Evolutionary conservation across 2,113 vertebrate genomes (phyloP).

Genomic region (Benitochromis conjunctus): DNA sequence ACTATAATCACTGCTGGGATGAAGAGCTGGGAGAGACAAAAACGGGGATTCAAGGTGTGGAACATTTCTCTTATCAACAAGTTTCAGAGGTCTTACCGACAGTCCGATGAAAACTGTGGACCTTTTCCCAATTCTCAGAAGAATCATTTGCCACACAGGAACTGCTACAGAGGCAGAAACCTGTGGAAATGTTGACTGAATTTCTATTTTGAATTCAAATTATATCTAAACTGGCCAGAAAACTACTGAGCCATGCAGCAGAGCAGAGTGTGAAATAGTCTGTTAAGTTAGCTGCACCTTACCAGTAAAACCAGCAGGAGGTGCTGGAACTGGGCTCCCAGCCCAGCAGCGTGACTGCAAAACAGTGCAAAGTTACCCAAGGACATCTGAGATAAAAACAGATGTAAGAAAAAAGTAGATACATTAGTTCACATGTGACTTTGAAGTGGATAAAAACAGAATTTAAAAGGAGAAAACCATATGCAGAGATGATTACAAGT

Average conservation of each 20-base stretch:
- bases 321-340: conserved; percentile 69
- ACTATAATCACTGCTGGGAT: conserved; percentile 67
- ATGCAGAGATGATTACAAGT: not conserved
- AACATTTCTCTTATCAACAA: not conserved
- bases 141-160: conserved; percentile 73
- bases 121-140: conserved; percentile 75
- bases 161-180: conserved; percentile 65
- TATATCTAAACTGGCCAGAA: not conserved
- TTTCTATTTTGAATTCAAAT: not conserved
- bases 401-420: not conserved
- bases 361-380: conserved; percentile 76
- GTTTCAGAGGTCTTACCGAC: conserved; percentile 57
- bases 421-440: not conserved
- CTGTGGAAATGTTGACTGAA: conserved; percentile 24
- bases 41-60: not conserved
- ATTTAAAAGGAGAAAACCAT: not conserved
- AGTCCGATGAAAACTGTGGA: conserved; percentile 63
- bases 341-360: conserved; percentile 68
- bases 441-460: not conserved
- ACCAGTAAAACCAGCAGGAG: conserved; percentile 75
- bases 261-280: not conserved
- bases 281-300: not conserved
- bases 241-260: not conserved
- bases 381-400: conserved; percentile 58
- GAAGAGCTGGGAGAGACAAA: conserved; percentile 63